Conservation (phyloP, 2,797 vertebrate species). For the Pelobates cultripes region DNA sequence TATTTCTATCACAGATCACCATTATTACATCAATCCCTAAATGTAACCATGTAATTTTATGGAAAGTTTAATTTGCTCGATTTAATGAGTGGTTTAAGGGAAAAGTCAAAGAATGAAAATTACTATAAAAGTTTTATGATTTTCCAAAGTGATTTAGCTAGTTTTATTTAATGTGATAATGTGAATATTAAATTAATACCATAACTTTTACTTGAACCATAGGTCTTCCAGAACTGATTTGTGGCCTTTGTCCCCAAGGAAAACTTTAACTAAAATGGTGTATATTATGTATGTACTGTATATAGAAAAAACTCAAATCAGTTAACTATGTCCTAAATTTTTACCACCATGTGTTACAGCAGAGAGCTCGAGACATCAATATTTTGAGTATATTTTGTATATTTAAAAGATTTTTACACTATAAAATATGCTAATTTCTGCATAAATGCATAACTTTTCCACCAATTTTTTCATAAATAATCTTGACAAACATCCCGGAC, state of each 20-base stretch:
- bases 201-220: slow-evolving; percentile 1
- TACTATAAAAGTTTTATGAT: slow-evolving; percentile 22
- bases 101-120: slow-evolving; percentile 29
- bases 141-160: slow-evolving; percentile 18
- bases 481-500: too few species aligned
- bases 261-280: background rate
- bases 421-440: too few species aligned
- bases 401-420: too few species aligned
- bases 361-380: too few species aligned
- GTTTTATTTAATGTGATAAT: slow-evolving; percentile 24
- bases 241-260: background rate
- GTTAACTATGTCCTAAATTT: too few species aligned
- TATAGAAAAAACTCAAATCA: too few species aligned
- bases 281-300: too few species aligned
- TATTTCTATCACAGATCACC: background rate
- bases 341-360: too few species aligned
- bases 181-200: slow-evolving; percentile 3
- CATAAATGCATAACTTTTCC: too few species aligned
- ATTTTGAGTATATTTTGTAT: too few species aligned
- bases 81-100: slow-evolving; percentile 29
- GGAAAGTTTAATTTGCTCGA: slow-evolving; percentile 8
- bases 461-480: too few species aligned
- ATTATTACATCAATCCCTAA: slow-evolving; percentile 6
- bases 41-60: slow-evolving; percentile 14
- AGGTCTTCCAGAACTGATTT: background rate